Conservation (phyloP, 1,140 invertebrate species). For the Caerostris extrusa region DNA sequence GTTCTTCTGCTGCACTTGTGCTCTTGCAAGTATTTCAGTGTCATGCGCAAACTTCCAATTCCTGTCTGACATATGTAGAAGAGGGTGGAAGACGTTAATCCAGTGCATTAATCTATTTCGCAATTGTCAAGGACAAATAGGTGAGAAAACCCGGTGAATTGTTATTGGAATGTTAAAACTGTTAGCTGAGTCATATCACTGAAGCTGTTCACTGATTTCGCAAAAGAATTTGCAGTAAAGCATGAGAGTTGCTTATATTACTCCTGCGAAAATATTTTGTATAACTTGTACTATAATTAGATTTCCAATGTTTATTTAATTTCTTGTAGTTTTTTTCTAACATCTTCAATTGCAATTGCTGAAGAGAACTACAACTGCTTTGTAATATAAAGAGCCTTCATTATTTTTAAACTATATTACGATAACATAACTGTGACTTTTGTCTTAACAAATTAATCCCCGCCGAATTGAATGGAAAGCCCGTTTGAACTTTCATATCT, state of each 20-base stretch:
- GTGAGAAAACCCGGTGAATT: not conserved
- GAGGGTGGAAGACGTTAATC: not conserved
- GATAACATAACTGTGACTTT: not conserved
- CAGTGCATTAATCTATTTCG: not conserved
- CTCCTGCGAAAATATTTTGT: not conserved
- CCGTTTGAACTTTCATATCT: not conserved
- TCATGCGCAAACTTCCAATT: slow-evolving; percentile 14
- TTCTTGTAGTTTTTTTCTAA: not conserved
- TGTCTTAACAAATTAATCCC: not conserved
- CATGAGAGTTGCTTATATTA: not conserved
- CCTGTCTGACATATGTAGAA: slow-evolving; percentile 39
- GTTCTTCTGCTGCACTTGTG: not conserved
- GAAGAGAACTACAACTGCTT: not conserved
- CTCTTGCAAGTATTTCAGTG: slow-evolving; percentile 1
- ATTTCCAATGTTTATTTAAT: not conserved
- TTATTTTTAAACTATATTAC: not conserved
- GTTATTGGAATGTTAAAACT: not conserved
- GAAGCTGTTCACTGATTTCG: too few species aligned
- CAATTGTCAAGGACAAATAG: not conserved
- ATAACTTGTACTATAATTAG: not conserved
- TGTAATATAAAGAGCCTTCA: not conserved
- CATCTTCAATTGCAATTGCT: not conserved
- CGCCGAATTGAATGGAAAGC: not conserved
- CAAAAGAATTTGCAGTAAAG: too few species aligned
- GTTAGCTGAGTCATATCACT: not conserved